A percentile compares a stretch with the other conserved stretches of the same genome.
Conservation (phyloP, 2,888 invertebrate species). For the Eueremaeus valkanovi region DNA sequence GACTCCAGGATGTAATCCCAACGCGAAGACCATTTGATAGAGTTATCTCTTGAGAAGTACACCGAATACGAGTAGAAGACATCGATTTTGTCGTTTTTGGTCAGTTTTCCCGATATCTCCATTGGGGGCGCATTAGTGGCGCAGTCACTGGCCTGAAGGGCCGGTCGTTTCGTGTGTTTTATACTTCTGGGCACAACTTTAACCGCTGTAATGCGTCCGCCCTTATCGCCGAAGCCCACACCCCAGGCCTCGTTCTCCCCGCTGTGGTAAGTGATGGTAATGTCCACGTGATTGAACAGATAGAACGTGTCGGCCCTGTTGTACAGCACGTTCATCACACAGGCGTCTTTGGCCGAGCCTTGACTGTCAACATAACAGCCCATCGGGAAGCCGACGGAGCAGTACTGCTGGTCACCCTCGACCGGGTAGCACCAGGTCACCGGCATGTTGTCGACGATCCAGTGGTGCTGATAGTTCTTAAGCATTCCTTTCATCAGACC, state of each 20-base stretch:
- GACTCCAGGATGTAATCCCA: conserved; percentile 99
- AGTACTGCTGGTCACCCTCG: conserved; percentile 59
- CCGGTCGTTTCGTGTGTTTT: conserved; percentile 53
- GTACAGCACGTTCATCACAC: conserved; percentile 51
- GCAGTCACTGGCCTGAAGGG: conserved; percentile 50
- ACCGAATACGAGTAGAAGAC: conserved; percentile 85
- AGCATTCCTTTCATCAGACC: conserved; percentile 85
- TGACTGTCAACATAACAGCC: conserved; percentile 77
- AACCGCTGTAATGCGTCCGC: conserved; percentile 73
- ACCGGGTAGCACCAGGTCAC: conserved; percentile 77
- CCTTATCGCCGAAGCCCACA: conserved; percentile 67
- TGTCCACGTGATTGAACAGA: conserved; percentile 93
- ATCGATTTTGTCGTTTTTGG: conserved; percentile 57
- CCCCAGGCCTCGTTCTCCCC: conserved; percentile 84
- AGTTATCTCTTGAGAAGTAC: conserved; percentile 63
- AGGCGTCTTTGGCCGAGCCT: conserved; percentile 56
- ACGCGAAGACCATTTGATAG: conserved; percentile 94
- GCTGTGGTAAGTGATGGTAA: conserved; percentile 88
- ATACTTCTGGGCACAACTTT: conserved; percentile 58
- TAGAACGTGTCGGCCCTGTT: conserved; percentile 69
- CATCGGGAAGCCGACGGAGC: conserved; percentile 96
- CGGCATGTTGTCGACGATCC: conserved; percentile 95
- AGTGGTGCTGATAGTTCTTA: conserved; percentile 96
- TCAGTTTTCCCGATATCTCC: conserved; percentile 63
- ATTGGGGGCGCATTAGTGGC: conserved; percentile 59